Base-by-base conservation (phyloP, 2,113 vertebrate genomes). In the Lepus americanus region DNA sequence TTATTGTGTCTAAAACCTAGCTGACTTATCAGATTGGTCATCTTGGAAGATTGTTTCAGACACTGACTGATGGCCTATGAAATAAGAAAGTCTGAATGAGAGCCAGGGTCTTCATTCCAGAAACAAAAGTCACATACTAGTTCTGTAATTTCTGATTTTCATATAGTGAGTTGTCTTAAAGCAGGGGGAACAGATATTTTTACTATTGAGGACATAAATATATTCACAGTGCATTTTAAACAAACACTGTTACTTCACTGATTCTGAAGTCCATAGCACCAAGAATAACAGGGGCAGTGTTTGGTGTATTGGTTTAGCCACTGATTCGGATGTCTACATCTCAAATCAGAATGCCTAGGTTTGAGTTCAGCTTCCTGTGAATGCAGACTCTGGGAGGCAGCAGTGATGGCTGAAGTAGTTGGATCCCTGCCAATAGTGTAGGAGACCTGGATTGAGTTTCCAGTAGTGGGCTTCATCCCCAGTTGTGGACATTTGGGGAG, bases 221-320 rank as follows among this genome's bases (percentile, higher is more conserved):
- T 72, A 79, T 31, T 78, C 8, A 16, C 1, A 33, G 13, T 61
- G 69, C 76, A 66, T 33, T 79, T 49, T 16, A 64, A 83, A 22
- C 14, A 73, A 20, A 25, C 8, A 4, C 0, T 36, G 10, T 44
- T 1, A 4, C 6, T 44, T 0, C 19, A 63, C 12, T 20, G 5
- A 64, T 22, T 4, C 4, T 49, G 44, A 89, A 51, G 72, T 70
- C 49, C 44, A 55, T 51, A 90, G 86, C 17, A 39, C 33, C 72
- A 23, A 69, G 67, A 36, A 44, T 44, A 7, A 44, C 44, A 44
- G 44, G 44, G 44, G 44, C 44, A 44, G 44, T 44, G 44, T 44
- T 44, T 44, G 44, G 44, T 44, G 44, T 44, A 44, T 44, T 44
- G 44, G 44, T 44, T 44, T 44, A 44, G 44, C 44, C 44, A 44